Evolutionary conservation across 2,797 vertebrate genomes (phyloP).

Genomic region (Rhinogobio ventralis): DNA sequence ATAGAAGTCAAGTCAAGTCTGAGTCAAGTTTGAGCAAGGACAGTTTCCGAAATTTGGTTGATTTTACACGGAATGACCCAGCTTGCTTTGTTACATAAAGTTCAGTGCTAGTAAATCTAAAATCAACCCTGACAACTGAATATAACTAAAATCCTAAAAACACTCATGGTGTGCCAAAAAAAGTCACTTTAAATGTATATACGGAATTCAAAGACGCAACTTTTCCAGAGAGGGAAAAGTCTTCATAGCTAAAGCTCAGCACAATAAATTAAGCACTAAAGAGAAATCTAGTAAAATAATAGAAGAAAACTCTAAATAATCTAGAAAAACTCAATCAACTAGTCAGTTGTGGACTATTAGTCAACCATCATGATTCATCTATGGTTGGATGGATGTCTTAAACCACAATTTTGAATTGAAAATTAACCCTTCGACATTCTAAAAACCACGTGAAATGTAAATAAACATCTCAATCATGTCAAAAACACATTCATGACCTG

Average conservation of each 20-base stretch:
- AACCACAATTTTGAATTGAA: slow-evolving; percentile 5
- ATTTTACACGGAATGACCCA: neutral
- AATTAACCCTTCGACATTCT: neutral
- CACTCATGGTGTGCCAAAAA: no score
- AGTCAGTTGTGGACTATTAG: neutral
- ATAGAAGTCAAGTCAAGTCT: neutral
- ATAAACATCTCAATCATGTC: neutral
- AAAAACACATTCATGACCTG: neutral
- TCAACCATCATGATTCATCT: neutral
- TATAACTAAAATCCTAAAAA: no score
- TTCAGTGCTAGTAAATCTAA: no score
- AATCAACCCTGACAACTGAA: no score
- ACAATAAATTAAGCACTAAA: neutral
- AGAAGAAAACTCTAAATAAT: no score
- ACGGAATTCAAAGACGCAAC: neutral
- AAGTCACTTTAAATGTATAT: no score
- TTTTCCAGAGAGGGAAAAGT: neutral
- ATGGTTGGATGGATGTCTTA: neutral
- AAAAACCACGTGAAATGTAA: neutral
- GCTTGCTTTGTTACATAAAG: neutral
- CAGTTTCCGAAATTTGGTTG: neutral
- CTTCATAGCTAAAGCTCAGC: neutral
- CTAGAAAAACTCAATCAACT: neutral
- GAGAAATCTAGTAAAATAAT: neutral
- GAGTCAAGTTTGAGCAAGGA: neutral